Conservation (phyloP, 2,888 invertebrate genomes). For the Laothoe populi region DNA sequence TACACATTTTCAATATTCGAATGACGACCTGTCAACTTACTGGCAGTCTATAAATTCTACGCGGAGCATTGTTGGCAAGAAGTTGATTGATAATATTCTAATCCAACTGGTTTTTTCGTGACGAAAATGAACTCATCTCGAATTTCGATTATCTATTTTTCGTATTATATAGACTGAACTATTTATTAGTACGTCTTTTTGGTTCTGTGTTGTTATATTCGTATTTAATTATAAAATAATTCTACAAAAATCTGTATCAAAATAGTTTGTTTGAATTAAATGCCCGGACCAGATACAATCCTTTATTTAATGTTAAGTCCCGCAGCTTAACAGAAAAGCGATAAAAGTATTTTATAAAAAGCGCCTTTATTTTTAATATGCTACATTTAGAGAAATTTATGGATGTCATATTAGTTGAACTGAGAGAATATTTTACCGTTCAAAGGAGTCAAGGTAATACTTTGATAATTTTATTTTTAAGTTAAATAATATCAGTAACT, state of each 20-base stretch:
- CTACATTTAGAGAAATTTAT: not conserved
- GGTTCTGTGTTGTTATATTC: no score
- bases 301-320: not conserved
- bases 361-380: not conserved
- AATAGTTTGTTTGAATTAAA: not conserved
- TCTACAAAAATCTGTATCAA: not conserved
- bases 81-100: no score
- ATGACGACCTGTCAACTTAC: not conserved
- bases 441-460: not conserved
- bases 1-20: not conserved
- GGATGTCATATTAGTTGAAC: not conserved
- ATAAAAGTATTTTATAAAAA: not conserved
- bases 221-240: no score
- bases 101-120: no score
- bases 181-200: no score
- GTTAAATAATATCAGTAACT: not conserved
- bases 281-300: not conserved
- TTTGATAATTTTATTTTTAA: not conserved
- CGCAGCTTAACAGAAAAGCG: not conserved
- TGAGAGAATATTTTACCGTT: not conserved
- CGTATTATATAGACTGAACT: no score
- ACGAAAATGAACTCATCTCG: no score
- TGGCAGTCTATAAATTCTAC: not conserved
- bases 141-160: no score
- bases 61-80: not conserved